These are phyloP conservation scores for Ifrita kowaldi DNA, from an alignment of 2,113 vertebrate genomes.

Conservation along the genomic window DNA sequence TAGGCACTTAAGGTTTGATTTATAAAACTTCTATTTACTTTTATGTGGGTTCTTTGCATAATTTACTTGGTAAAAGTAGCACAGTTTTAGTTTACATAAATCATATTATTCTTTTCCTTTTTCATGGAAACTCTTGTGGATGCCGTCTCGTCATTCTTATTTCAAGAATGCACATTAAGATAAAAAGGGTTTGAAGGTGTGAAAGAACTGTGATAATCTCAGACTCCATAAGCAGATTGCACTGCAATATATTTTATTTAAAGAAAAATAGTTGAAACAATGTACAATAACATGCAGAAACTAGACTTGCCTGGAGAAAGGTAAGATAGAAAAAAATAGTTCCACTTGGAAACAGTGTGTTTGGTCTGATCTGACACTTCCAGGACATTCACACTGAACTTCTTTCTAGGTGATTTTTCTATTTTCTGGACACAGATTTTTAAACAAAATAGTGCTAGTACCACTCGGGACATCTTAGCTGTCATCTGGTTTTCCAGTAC, in stretches of 20 bases:
- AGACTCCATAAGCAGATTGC: not conserved
- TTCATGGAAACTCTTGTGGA: constrained; percentile 13
- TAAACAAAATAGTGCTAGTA: not conserved
- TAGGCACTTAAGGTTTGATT: constrained; percentile 34
- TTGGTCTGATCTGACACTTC: not conserved
- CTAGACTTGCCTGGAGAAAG: not conserved
- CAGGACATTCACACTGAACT: not conserved
- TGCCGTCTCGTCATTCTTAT: constrained; percentile 8
- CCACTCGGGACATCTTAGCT: not conserved
- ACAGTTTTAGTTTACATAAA: not conserved
- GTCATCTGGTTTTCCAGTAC: not conserved
- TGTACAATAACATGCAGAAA: not conserved
- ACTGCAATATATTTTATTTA: constrained; percentile 3
- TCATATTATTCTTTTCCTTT: not conserved
- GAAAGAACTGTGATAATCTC: not conserved
- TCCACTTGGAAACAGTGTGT: not conserved
- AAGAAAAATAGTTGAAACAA: not conserved
- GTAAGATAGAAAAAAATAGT: not conserved
- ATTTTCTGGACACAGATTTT: not conserved
- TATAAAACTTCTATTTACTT: constrained; percentile 33
- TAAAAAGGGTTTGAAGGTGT: not conserved
- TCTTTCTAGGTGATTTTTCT: not conserved
- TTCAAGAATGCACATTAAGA: not conserved
- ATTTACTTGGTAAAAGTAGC: constrained; percentile 13
- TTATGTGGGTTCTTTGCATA: not conserved